Evolutionary conservation across 2,113 vertebrate genomes (phyloP), one percentile per base, ranked within the genome.

Genomic region (Ammospiza nelsoni): DNA sequence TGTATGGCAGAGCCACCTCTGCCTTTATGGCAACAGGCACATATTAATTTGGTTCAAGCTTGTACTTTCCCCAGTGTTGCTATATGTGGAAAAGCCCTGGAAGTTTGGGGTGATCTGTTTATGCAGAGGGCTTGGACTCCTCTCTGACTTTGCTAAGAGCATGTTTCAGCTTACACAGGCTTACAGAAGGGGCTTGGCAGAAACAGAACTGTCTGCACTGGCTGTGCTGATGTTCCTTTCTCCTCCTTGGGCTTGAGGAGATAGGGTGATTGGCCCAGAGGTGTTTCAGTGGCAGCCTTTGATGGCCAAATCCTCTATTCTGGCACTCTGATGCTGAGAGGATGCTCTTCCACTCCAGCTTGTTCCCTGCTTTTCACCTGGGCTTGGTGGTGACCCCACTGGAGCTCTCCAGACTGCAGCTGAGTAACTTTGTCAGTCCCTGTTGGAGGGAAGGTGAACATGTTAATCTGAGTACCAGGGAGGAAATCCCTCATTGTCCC

Each of bases 271-370:
- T 97, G 97, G 43, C 86, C 91, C 84, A 90, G 74, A 28, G 27
- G 24, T 97, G 41, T 96, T 84, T 2, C 24, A 95, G 92, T 73
- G 43, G 67, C 94, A 63, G 92, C 92, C 84, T 97, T 96, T 84
- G 90, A 31, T 5, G 90, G 21, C 49, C 73, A 76, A 4, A 29
- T 31, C 77, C 52, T 52, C 49, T 4, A 23, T 63, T 52, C 81
- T 55, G 84, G 48, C 61, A 29, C 55, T 20, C 0, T 11, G 49
- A 39, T 29, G 35, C 39, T 37, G 17, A 58, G 68, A 69, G 25
- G 35, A 43, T 87, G 9, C 84, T 84, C n/a, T 97, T 97, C 63
- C 97, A 95, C 75, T 96, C 97, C 86, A 96, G 91, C 41, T 97
- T 94, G 8, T 97, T 97, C 88, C 92, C 87, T 28, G 85, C 95